phyloP scores from a whole-genome alignment of 2,888 invertebrate genomes.

The Caenorhabditis drosophilae region DNA sequence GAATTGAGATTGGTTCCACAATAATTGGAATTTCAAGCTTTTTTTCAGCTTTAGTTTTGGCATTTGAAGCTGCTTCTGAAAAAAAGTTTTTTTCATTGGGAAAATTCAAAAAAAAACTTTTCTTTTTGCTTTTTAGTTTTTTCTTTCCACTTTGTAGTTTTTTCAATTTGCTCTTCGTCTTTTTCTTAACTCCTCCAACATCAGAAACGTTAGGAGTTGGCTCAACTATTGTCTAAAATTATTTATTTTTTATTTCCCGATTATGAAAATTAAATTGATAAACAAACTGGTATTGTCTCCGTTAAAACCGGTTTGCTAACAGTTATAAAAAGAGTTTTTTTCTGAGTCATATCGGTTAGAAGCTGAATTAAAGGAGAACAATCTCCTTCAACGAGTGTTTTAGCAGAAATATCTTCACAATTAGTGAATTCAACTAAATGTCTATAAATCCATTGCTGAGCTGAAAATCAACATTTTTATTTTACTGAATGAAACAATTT shows the following conservation, averaged over 20 bases:
- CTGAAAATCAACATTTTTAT: slow-evolving; percentile 6
- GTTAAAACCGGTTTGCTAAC: slow-evolving; percentile 10
- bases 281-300: background rate
- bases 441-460: slow-evolving; percentile 37
- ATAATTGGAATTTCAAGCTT: slow-evolving; percentile 1
- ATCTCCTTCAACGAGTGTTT: slow-evolving; percentile 31
- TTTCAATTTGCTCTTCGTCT: slow-evolving; percentile 8
- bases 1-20: slow-evolving; percentile 5
- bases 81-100: no score
- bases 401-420: slow-evolving; percentile 35
- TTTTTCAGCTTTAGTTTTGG: slow-evolving; percentile 12
- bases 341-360: slow-evolving; percentile 30
- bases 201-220: background rate
- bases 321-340: slow-evolving; percentile 22
- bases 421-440: slow-evolving; percentile 33
- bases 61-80: background rate
- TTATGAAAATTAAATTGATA: background rate
- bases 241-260: background rate
- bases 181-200: slow-evolving; percentile 5
- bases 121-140: background rate
- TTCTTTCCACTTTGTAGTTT: slow-evolving; percentile 10
- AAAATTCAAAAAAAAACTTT: background rate
- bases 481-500: background rate
- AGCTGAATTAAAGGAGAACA: slow-evolving; percentile 25
- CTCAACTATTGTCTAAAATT: slow-evolving; percentile 4